These are phyloP conservation scores for Grallaria varia DNA, from an alignment of 2,113 vertebrate species.

Conservation along the genomic window DNA sequence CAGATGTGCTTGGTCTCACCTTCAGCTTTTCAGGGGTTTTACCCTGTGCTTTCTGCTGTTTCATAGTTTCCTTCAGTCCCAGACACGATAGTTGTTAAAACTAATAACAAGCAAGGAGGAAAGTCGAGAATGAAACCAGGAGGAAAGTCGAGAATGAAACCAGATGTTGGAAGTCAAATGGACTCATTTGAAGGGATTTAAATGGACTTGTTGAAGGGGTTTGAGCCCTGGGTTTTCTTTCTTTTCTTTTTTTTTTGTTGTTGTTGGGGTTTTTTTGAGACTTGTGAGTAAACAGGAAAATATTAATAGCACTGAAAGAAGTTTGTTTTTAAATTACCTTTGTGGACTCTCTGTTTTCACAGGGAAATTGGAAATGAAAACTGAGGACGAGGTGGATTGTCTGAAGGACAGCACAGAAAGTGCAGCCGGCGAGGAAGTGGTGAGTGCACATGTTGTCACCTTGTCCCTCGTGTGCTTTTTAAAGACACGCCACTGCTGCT, in stretches of 20 bases:
- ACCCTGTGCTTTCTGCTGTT: background rate
- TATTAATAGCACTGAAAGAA: background rate
- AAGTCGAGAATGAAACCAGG: background rate
- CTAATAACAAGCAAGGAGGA: background rate
- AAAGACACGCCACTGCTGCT: background rate
- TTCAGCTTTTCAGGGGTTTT: background rate
- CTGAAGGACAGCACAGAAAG: background rate
- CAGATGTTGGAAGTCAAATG: background rate
- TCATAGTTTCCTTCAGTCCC: background rate
- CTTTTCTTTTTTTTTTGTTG: background rate
- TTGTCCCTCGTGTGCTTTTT: background rate
- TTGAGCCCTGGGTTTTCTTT: background rate
- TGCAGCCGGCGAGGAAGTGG: background rate
- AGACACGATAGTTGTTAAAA: background rate
- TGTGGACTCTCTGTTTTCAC: conserved; percentile 35
- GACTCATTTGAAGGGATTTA: background rate
- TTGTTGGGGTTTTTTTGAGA: background rate
- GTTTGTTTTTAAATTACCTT: background rate
- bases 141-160: background rate
- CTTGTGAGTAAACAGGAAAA: background rate
- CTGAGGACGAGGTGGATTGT: conserved; percentile 72
- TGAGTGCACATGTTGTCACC: conserved; percentile 31
- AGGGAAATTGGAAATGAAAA: conserved; percentile 71
- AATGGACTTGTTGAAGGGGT: background rate
- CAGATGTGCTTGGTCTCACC: background rate